Percentiles rank a stretch among this genome's conserved stretches.
Evolutionary conservation across 2,797 vertebrate genomes (phyloP).

Genomic region (Catharus ustulatus): DNA sequence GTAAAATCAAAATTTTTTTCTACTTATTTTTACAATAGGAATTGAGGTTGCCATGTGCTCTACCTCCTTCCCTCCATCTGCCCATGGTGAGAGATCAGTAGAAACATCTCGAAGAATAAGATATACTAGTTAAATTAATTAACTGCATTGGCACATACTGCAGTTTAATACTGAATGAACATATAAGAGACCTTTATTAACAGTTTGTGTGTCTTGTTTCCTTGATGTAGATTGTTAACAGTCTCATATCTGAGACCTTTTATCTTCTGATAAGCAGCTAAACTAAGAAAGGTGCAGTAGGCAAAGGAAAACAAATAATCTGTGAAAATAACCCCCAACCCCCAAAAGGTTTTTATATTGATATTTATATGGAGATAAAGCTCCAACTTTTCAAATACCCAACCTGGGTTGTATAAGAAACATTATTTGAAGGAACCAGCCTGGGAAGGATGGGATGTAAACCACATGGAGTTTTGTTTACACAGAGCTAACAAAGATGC

Average conservation of each 20-base stretch:
- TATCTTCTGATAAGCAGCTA: background rate
- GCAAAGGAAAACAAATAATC: background rate
- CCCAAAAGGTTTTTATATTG: background rate
- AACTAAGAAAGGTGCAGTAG: background rate
- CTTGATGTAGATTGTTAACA: background rate
- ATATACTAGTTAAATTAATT: background rate
- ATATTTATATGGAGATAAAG: background rate
- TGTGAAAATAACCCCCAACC: background rate
- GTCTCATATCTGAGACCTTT: background rate
- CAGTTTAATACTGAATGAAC: background rate
- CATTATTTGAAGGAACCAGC: background rate
- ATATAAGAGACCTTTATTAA: background rate
- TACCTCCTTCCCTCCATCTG: background rate
- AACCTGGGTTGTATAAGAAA: background rate
- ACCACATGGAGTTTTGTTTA: background rate
- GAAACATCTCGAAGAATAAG: background rate
- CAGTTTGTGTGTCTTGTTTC: background rate
- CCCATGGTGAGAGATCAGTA: background rate
- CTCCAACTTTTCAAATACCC: background rate
- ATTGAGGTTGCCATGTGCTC: background rate
- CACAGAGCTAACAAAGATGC: background rate
- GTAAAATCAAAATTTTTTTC: background rate
- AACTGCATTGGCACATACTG: background rate
- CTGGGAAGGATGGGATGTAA: background rate
- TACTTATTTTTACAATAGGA: background rate